Base-by-base conservation (phyloP, 2,888 invertebrate species). In the Agrotis puta region DNA sequence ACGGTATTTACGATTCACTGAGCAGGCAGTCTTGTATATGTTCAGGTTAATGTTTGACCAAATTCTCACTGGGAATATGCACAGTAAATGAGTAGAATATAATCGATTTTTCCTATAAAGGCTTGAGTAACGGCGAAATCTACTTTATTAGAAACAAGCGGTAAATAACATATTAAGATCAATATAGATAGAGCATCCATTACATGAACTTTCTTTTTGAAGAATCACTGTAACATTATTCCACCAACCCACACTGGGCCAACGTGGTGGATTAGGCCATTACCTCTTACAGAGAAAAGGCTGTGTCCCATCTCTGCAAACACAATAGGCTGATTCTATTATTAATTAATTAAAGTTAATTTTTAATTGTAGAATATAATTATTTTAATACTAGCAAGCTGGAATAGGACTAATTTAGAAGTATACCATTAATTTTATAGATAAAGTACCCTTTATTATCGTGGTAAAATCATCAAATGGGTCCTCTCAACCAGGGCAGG, bases 11-110 rank as follows among this genome's bases (percentile, higher is more conserved):
- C 62, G 27, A 14, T 50, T 48, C 61, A 47, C 20, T 57, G 16
- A 71, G 33, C 51, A 71, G 47, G 54, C 56, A 20, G 4, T 27
- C 22, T 57, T 72, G 53, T 70, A 39, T 59, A 20, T 50, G 14
- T 39, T 56, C 13, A 20, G 24, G 53, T 68, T 22, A 33, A 5
- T 6, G 27, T 33, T 14, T n/a, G 5, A 39, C 9, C 48, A 16
- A 13, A 33, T 14, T 27, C 45, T 16, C 0, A 14, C 33, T 71
- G 1, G 2, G 7, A 33, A 2, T 64, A 3, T 2, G 4, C n/a
- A 1, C 3, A 45, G 6, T 20, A 20, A 3, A 33, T n/a, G 13
- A 18, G 24, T 22, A 13, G 0, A 16, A 22, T 27, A 51, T 16
- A 14, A 7, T 47, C 24, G 18, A 47, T 16, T 24, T 9, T 0